phyloP scores from a whole-genome alignment of 2,888 invertebrate species.

The Pterostichus niger region DNA sequence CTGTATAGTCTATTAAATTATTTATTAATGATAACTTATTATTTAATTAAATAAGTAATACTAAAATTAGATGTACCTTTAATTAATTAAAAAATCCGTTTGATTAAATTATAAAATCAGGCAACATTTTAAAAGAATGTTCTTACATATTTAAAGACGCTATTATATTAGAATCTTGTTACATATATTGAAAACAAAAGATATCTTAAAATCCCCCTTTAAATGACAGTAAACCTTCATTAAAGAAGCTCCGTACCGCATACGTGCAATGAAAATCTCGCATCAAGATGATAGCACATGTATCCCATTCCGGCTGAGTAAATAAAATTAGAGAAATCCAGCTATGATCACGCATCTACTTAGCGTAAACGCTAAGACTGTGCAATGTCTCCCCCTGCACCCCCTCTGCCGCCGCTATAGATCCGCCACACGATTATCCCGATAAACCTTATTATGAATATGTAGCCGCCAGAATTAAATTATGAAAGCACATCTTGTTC shows the following conservation, averaged over 20 bases:
- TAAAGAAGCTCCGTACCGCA: slow-evolving; percentile 20
- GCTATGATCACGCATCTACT: slow-evolving; percentile 42
- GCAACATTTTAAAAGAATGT: neutral
- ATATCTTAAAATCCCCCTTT: neutral
- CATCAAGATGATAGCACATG: slow-evolving; percentile 61
- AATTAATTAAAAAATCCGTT: too few species aligned
- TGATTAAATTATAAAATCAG: too few species aligned
- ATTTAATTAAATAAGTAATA: too few species aligned
- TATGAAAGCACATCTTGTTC: slow-evolving; percentile 36
- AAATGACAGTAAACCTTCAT: neutral
- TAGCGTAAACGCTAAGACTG: slow-evolving; percentile 5
- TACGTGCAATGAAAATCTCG: slow-evolving; percentile 38
- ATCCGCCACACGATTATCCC: slow-evolving; percentile 37
- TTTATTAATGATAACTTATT: too few species aligned
- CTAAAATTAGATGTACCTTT: too few species aligned
- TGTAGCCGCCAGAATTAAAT: slow-evolving; percentile 45
- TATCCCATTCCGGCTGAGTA: slow-evolving; percentile 57
- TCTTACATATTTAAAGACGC: neutral
- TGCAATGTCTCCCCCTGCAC: neutral
- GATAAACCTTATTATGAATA: slow-evolving; percentile 54
- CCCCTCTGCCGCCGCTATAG: neutral
- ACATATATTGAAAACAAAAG: slow-evolving; percentile 3
- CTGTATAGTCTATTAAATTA: too few species aligned
- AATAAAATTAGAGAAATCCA: slow-evolving; percentile 60
- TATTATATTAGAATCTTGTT: neutral